Evolutionary conservation across 2,888 invertebrate species (phyloP).

Genomic region (Leucoma salicis): DNA sequence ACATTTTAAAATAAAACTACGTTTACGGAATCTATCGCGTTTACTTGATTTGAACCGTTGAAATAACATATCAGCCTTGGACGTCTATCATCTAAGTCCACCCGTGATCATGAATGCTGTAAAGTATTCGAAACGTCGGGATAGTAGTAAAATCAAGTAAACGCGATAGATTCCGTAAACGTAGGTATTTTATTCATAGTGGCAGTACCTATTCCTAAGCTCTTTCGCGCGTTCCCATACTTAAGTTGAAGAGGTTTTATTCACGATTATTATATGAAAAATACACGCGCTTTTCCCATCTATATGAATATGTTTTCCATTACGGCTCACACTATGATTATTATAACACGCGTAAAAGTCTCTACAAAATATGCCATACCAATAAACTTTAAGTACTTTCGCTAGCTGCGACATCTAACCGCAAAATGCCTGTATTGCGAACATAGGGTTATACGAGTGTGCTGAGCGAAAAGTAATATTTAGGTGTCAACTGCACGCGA

Average conservation of each 20-base stretch:
- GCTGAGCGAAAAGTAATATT: constrained; percentile 75
- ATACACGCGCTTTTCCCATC: constrained; percentile 13
- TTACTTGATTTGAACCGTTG: too few species aligned
- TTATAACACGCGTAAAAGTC: constrained; percentile 45
- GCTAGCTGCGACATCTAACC: constrained; percentile 45
- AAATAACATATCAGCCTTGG: too few species aligned
- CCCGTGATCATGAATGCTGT: too few species aligned
- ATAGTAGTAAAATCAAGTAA: too few species aligned
- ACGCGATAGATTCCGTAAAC: too few species aligned
- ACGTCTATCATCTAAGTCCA: too few species aligned
- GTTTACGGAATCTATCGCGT: too few species aligned
- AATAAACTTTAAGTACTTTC: constrained; percentile 69
- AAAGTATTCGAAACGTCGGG: too few species aligned
- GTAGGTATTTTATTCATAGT: neutral
- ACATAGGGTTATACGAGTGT: constrained; percentile 42
- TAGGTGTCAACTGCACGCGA: constrained; percentile 81
- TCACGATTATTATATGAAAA: constrained; percentile 20
- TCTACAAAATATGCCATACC: constrained; percentile 57
- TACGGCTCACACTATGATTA: constrained; percentile 40
- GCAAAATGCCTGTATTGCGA: constrained; percentile 63
- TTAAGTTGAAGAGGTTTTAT: constrained; percentile 15
- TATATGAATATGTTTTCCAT: constrained; percentile 26
- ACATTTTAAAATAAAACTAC: too few species aligned
- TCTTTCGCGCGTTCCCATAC: constrained; percentile 6
- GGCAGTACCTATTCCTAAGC: neutral